Percentiles rank a stretch among this genome's conserved stretches.
phyloP scores from a whole-genome alignment of 1,140 invertebrate species.

The Adoxophyes honmai region DNA sequence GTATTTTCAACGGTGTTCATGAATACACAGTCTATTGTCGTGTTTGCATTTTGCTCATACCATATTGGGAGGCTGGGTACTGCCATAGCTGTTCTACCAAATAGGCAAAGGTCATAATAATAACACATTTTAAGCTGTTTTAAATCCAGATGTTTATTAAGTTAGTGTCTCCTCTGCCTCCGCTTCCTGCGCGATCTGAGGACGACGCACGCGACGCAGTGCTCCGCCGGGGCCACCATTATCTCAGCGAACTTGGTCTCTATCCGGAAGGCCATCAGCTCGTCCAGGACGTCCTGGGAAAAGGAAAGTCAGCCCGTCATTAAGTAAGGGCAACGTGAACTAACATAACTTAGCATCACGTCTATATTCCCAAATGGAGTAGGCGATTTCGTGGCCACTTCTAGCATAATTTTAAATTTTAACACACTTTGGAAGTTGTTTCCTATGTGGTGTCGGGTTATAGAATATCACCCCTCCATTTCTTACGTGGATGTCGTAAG shows the following conservation, averaged over 20 bases:
- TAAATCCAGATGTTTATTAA: too few species aligned
- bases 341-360: too few species aligned
- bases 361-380: too few species aligned
- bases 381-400: too few species aligned
- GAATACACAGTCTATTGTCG: conserved; percentile 97
- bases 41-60: conserved; percentile 97
- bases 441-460: too few species aligned
- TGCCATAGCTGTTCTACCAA: conserved; percentile 83
- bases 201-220: conserved; percentile 41
- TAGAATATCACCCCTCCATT: too few species aligned
- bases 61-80: conserved; percentile 94
- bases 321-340: background rate
- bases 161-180: conserved; percentile 18
- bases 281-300: conserved; percentile 50
- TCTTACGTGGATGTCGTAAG: too few species aligned
- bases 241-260: conserved; percentile 37
- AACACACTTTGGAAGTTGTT: too few species aligned
- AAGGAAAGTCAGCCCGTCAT: conserved; percentile 24
- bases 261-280: conserved; percentile 43
- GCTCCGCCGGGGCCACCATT: conserved; percentile 24
- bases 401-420: too few species aligned
- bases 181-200: conserved; percentile 24
- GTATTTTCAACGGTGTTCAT: conserved; percentile 99
- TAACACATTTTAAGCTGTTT: too few species aligned
- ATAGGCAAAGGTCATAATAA: too few species aligned